Evolutionary conservation across 2,888 invertebrate genomes (phyloP).

Genomic region (Pachymerium ferrugineum): DNA sequence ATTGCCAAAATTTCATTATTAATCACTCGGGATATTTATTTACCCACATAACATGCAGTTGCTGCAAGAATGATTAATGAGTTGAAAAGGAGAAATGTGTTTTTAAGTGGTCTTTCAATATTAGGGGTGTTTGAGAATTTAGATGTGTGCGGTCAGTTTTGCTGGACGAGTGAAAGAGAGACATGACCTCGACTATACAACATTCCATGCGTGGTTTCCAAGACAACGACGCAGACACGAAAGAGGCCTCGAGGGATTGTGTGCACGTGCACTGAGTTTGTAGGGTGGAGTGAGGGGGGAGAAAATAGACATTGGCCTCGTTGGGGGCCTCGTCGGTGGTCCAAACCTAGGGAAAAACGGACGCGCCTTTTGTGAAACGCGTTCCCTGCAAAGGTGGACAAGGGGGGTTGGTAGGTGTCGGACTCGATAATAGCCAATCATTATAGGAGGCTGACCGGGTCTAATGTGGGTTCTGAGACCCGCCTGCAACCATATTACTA

Average conservation of each 20-base stretch:
- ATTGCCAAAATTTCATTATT: neutral
- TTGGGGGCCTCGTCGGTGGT: slow-evolving; percentile 13
- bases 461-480: neutral
- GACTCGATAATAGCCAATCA: neutral
- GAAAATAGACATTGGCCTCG: neutral
- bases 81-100: neutral
- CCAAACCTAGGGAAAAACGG: neutral
- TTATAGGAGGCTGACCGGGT: neutral
- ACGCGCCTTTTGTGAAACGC: slow-evolving; percentile 13
- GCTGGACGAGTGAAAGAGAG: neutral
- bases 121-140: neutral
- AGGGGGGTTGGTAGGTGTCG: neutral
- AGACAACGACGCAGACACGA: slow-evolving; percentile 13
- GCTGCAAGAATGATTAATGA: neutral
- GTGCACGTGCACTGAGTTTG: slow-evolving; percentile 2
- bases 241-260: slow-evolving; percentile 8
- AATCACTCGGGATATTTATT: neutral
- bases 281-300: neutral
- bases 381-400: neutral
- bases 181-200: slow-evolving; percentile 13
- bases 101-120: slow-evolving; percentile 6
- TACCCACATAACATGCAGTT: neutral
- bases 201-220: slow-evolving; percentile 4
- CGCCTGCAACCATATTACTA: neutral
- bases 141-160: slow-evolving; percentile 13